Evolutionary conservation across 2,113 vertebrate species (phyloP), one percentile per base, ranked within the genome.

Genomic region (Lanius ludovicianus): DNA sequence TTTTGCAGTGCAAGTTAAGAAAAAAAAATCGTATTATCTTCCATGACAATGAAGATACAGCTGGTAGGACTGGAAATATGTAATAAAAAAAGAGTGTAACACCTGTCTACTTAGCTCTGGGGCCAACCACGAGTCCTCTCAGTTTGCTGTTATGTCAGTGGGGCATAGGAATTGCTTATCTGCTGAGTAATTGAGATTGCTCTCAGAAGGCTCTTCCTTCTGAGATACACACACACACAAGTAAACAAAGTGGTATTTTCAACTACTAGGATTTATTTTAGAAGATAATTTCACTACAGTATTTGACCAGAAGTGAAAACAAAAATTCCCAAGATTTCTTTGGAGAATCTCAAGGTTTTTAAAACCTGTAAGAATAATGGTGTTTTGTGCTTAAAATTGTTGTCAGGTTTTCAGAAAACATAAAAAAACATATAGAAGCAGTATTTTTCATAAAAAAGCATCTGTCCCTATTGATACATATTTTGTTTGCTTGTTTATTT

Each of bases 41-140:
- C 84, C 47, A 39, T 37, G 39, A 52, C 67, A 84, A 64, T 41
- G 21, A 74, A 74, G 44, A 65, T 46, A 89, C 69, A 91, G 31
- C 55, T 30, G 62, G 69, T 46, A 65, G 75, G 44, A 90, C 77
- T 91, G 47, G 56, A 53, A 91, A 70, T 33, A 64, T 5, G 30
- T 93, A 53, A 59, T 46, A 18, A 76, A 93, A 81, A 27, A 60
- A 71, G 8, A 85, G 13, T 73, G 46, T 75, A 94, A 86, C 68
- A 95, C 80, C 81, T 97, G 75, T 30, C 33, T 91, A 8, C 73
- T 23, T 73, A 60, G 41, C 79, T 89, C 19, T 89, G 79, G 84
- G 33, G 68, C 85, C 73, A 93, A 87, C 70, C 50, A 39, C 35
- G 84, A 84, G 42, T 76, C 85, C 76, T 96, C 91, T 95, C 84